These are phyloP conservation scores for Tenualosa ilisha DNA, from an alignment of 2,797 vertebrate species.

Conservation along the genomic window DNA sequence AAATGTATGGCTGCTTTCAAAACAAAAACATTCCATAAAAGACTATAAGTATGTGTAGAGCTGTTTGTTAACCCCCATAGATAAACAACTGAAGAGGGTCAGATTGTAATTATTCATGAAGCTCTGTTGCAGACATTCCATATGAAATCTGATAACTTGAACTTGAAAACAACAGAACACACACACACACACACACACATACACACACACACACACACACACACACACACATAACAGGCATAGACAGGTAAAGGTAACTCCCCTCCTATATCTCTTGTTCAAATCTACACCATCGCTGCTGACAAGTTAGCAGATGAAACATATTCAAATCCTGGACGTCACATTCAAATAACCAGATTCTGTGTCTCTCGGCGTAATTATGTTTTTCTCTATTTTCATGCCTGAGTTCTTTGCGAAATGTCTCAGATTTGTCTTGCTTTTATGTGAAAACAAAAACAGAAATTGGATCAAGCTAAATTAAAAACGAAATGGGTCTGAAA, in stretches of 20 bases:
- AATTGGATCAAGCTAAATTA: neutral
- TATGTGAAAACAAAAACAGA: neutral
- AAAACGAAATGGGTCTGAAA: neutral
- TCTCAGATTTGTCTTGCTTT: neutral
- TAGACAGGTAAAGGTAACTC: neutral
- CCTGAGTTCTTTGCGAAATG: neutral
- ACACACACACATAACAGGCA: neutral
- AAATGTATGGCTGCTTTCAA: too few relatives aligned
- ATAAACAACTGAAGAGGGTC: too few relatives aligned
- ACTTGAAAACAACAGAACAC: too few relatives aligned
- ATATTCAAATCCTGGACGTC: neutral
- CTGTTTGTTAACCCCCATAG: too few relatives aligned
- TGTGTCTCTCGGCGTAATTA: neutral
- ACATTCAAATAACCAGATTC: neutral
- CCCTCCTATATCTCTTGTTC: neutral
- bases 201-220: neutral
- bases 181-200: too few relatives aligned
- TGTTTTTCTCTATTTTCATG: neutral
- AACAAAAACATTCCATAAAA: too few relatives aligned
- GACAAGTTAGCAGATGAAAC: neutral
- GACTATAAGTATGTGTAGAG: too few relatives aligned
- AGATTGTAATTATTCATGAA: too few relatives aligned
- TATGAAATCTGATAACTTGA: too few relatives aligned
- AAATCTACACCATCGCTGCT: neutral
- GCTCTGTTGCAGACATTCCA: too few relatives aligned